phyloP scores from a whole-genome alignment of 2,888 invertebrate genomes.

The Steinernema carpocapsae region DNA sequence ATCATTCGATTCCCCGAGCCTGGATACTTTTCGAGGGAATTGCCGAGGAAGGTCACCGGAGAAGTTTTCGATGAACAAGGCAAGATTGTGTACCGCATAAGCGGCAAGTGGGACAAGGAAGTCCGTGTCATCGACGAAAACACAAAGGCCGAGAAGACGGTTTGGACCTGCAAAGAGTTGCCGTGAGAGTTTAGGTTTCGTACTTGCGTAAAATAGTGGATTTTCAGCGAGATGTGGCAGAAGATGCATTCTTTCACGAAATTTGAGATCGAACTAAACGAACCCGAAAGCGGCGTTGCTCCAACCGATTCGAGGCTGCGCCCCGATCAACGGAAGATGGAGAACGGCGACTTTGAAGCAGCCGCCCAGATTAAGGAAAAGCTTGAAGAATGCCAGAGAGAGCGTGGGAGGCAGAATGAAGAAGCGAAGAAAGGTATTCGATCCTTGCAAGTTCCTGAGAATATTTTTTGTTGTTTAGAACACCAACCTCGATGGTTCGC shows the following conservation, averaged over 20 bases:
- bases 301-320: slow-evolving; percentile 89
- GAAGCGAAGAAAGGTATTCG: slow-evolving; percentile 76
- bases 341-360: slow-evolving; percentile 74
- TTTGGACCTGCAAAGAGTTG: slow-evolving; percentile 84
- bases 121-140: slow-evolving; percentile 75
- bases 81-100: slow-evolving; percentile 75
- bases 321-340: slow-evolving; percentile 97
- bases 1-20: slow-evolving; percentile 95
- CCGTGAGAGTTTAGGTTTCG: slow-evolving; percentile 41
- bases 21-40: slow-evolving; percentile 94
- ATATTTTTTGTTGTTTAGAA: slow-evolving; percentile 36
- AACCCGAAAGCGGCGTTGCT: slow-evolving; percentile 83
- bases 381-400: slow-evolving; percentile 92
- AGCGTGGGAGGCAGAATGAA: slow-evolving; percentile 80
- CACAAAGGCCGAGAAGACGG: slow-evolving; percentile 76
- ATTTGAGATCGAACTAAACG: slow-evolving; percentile 90
- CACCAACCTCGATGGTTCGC: slow-evolving; percentile 43
- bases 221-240: slow-evolving; percentile 74
- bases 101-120: slow-evolving; percentile 89
- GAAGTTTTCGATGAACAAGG: slow-evolving; percentile 74
- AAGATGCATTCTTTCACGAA: slow-evolving; percentile 89
- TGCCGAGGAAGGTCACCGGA: slow-evolving; percentile 84
- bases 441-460: slow-evolving; percentile 63
- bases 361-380: slow-evolving; percentile 71
- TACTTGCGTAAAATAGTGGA: background rate